Base-by-base conservation (phyloP, 2,888 invertebrate species). In the Tetragnatha montana region DNA sequence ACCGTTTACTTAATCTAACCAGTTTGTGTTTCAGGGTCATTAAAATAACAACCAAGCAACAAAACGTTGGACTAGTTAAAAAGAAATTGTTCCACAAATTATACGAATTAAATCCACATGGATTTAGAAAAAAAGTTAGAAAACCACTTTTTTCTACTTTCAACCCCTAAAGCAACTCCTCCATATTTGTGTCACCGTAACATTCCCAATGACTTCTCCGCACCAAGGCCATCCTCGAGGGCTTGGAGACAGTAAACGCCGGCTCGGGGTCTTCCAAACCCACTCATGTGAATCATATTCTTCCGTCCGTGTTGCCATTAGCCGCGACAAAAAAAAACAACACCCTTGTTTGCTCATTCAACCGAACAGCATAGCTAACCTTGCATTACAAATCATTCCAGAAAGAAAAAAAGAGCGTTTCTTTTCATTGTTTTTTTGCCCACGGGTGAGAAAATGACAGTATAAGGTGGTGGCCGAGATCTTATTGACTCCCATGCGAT, bases 331-430 rank as follows among this genome's bases (percentile, higher is more conserved):
- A 75, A 81, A 88, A 8, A 47, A 80, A 70, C 74, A 74, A 80
- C 81, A 85, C 89, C 89, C 89, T 85, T 86, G 78, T 81, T 81
- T 81, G 85, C 49, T 70, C 81, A 89, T 35, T 89, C 81, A 71
- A 81, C 80, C 74, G 47, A 47, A 60, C 69, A 81, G 89, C 89
- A 81, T 89, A 85, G 81, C 78, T 89, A 89, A 81, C 89, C 85
- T 89, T 86, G 89, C 89, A 89, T 89, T 89, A 21, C 70, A 81
- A 89, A 89, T 85, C 35, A 69, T 79, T 73, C 51, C 60, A 19
- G 60, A 60, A 73, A 49, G 47, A 50, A 78, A n/a, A 49, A 75
- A 17, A 51, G n/a, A n/a, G n/a, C n/a, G 21, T 69, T 80, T 68
- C 80, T 68, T 69, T 8, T 68, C 7, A 68, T 35, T 1, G 1